Conservation (phyloP, 2,113 vertebrate species). For the Pan troglodytes region NHGRI_mPanTro3-v2.1_pri NC_072413.2:30959501-30960000, state of each 20-base stretch:
- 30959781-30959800: not conserved
- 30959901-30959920: not conserved
- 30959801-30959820: not conserved
- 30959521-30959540: not conserved
- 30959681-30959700: not conserved
- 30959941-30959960: not conserved
- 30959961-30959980: not conserved
- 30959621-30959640: constrained; percentile 3
- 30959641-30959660: not conserved
- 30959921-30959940: not conserved
- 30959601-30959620: constrained; percentile 40
- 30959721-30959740: not conserved
- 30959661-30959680: not conserved
- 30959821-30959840: not conserved
- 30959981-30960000: constrained; percentile 11
- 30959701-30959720: constrained; percentile 6
- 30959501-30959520: not conserved
- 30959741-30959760: not conserved
- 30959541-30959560: not conserved
- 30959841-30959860: not conserved
- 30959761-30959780: not conserved
- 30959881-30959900: not conserved
- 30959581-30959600: not conserved
- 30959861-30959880: not conserved
- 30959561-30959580: not conserved